Conservation (phyloP, 1,140 invertebrate genomes). For the Dolichoris vasculosae region DNA sequence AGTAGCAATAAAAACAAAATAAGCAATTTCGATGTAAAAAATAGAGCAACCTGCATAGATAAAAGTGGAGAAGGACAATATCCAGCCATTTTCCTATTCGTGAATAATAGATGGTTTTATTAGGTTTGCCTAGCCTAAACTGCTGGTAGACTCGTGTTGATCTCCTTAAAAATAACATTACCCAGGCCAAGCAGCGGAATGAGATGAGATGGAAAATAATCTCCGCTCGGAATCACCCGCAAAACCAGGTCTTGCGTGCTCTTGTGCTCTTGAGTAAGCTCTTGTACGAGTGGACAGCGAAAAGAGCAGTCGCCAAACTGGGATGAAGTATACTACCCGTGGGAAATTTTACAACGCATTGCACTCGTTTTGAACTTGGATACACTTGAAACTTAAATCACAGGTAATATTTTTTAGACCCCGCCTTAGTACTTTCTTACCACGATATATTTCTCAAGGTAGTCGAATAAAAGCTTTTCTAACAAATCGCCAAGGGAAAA, state of each 20-base stretch:
- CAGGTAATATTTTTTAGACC: conserved; percentile 31
- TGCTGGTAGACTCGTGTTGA: background rate
- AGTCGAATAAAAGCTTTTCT: conserved; percentile 12
- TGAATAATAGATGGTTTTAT: conserved; percentile 11
- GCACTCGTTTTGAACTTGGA: conserved; percentile 50
- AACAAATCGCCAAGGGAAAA: background rate
- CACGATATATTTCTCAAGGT: background rate
- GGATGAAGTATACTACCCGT: conserved; percentile 68
- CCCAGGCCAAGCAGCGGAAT: background rate
- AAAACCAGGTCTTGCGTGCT: background rate
- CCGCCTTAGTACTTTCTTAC: background rate
- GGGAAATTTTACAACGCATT: conserved; percentile 71
- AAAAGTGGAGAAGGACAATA: background rate
- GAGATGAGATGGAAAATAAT: background rate
- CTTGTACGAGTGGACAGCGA: background rate
- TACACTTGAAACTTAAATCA: conserved; percentile 49
- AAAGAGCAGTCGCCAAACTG: conserved; percentile 54
- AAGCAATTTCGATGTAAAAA: background rate
- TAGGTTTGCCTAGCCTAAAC: background rate
- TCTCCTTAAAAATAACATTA: background rate
- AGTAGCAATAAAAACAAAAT: background rate
- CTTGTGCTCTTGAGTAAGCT: background rate
- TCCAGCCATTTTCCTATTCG: background rate
- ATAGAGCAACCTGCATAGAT: background rate
- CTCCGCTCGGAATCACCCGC: background rate